Conservation (phyloP, 1,140 invertebrate genomes). For the Homalodisca vitripennis region DNA sequence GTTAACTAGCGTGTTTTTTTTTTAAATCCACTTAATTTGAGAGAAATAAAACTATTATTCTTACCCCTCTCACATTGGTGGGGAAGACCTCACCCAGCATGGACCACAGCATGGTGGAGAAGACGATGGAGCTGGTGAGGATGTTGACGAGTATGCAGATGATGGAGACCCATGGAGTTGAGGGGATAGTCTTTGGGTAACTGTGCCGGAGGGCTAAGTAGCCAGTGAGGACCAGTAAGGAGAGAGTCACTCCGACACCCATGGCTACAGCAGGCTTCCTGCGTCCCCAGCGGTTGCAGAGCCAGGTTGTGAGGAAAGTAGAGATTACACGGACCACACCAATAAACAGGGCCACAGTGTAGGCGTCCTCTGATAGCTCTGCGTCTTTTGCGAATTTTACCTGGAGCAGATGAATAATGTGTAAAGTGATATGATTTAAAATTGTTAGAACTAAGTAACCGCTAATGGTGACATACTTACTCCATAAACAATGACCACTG, state of each 20-base stretch:
- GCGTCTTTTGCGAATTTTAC: constrained; percentile 58
- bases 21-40: no score
- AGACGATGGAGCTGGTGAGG: constrained; percentile 60
- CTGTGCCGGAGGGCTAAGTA: constrained; percentile 41
- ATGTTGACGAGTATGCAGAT: constrained; percentile 57
- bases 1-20: no score
- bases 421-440: not conserved
- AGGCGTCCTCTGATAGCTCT: constrained; percentile 55
- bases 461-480: not conserved
- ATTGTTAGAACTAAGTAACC: no score
- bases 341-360: constrained; percentile 55
- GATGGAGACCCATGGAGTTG: constrained; percentile 49
- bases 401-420: constrained; percentile 34
- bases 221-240: constrained; percentile 54
- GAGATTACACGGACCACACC: constrained; percentile 54
- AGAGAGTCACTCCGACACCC: constrained; percentile 57
- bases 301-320: constrained; percentile 52
- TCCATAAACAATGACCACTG: not conserved
- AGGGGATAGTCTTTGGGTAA: not conserved
- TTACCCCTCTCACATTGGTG: constrained; percentile 58
- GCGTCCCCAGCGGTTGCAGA: constrained; percentile 56
- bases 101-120: constrained; percentile 66
- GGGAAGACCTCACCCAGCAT: constrained; percentile 75
- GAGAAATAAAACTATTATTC: no score
- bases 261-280: constrained; percentile 55